These are phyloP conservation scores for Electrophaes corylata DNA, from an alignment of 2,888 invertebrate genomes.

Conservation along the genomic window DNA sequence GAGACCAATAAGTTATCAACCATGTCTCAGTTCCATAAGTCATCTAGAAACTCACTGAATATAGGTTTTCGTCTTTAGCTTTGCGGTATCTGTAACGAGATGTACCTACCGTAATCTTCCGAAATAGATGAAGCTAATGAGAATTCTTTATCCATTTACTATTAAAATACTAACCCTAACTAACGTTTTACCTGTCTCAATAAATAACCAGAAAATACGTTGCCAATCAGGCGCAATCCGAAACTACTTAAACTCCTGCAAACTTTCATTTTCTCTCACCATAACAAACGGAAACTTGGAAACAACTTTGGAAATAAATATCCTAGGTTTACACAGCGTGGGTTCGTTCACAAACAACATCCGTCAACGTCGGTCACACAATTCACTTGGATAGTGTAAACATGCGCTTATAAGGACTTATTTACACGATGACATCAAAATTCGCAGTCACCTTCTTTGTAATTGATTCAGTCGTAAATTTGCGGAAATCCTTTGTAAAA, in stretches of 20 bases:
- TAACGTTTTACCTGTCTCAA: no score
- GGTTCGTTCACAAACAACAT: conserved; percentile 56
- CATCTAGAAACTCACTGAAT: no score
- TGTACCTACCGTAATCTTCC: no score
- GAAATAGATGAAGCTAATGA: no score
- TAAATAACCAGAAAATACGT: not conserved
- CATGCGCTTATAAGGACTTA: conserved; percentile 52
- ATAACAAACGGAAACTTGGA: conserved; percentile 32
- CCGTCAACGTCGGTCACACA: conserved; percentile 59
- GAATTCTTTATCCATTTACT: no score
- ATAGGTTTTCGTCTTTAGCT: no score
- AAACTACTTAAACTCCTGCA: conserved; percentile 23
- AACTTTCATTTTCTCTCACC: conserved; percentile 24
- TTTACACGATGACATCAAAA: conserved; percentile 40
- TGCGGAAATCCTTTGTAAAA: no score
- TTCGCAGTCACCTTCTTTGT: conserved; percentile 8
- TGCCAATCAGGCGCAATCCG: conserved; percentile 17
- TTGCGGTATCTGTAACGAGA: no score
- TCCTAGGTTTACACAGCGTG: conserved; percentile 47
- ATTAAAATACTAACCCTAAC: no score
- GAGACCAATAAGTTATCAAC: no score
- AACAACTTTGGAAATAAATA: conserved; percentile 53
- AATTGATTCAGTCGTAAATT: no score
- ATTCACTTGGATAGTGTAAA: conserved; percentile 62
- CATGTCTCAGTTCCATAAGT: no score